phyloP scores from a whole-genome alignment of 2,888 invertebrate genomes.

The Lycophotia porphyrea region DNA sequence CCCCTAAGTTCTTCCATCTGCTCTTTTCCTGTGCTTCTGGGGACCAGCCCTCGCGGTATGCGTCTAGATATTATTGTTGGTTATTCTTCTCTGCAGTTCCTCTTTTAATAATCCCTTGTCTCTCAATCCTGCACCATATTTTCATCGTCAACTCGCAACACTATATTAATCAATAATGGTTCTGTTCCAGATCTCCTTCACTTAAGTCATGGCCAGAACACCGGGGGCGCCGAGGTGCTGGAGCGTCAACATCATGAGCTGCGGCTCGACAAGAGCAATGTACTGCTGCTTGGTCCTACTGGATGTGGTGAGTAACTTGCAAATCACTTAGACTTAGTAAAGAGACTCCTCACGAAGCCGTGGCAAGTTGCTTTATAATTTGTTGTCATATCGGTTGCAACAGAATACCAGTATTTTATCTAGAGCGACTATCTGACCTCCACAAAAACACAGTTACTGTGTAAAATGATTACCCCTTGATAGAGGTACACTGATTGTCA shows the following conservation, averaged over 20 bases:
- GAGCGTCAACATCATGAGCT: conserved; percentile 95
- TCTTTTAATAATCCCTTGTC: background rate
- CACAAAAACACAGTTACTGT: too few species aligned
- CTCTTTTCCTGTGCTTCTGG: too few species aligned
- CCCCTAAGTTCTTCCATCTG: too few species aligned
- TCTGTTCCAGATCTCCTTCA: conserved; percentile 94
- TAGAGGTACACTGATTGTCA: too few species aligned
- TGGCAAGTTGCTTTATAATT: too few species aligned
- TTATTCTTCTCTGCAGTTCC: background rate
- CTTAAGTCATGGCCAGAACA: conserved; percentile 91
- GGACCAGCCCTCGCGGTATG: too few species aligned
- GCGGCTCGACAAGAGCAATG: conserved; percentile 98
- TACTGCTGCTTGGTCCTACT: conserved; percentile 98
- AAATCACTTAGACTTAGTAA: too few species aligned
- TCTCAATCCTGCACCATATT: background rate
- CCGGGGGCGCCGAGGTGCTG: conserved; percentile 93
- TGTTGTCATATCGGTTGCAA: too few species aligned
- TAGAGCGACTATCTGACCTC: too few species aligned
- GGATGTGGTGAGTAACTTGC: conserved; percentile 94
- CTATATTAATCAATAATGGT: background rate
- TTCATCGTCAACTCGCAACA: background rate
- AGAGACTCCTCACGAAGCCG: too few species aligned
- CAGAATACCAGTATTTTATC: too few species aligned
- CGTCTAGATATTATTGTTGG: background rate
- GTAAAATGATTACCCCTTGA: too few species aligned